Evolutionary conservation across 2,113 vertebrate genomes (phyloP).

Genomic region (Petrocephalus zakoni): DNA sequence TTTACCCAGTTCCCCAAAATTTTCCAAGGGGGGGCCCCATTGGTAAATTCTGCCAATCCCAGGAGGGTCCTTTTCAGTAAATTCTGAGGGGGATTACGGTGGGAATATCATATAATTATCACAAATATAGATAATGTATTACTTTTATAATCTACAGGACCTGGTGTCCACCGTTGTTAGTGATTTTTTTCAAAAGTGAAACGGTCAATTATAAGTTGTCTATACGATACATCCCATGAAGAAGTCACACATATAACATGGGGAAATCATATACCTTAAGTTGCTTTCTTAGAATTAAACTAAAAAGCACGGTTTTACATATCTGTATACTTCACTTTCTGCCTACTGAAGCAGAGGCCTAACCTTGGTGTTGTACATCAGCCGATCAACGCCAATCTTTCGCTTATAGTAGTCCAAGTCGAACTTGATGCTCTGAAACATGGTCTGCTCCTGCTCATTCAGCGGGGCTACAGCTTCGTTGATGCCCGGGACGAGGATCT

Average conservation of each 20-base stretch:
- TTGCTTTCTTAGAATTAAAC: background rate
- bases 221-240: background rate
- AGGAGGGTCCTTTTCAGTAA: too few species aligned
- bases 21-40: background rate
- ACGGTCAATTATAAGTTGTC: background rate
- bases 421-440: constrained; percentile 71
- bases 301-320: background rate
- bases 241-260: background rate
- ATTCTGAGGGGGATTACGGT: background rate
- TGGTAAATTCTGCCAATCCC: too few species aligned
- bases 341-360: background rate
- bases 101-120: background rate
- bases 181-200: background rate
- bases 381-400: constrained; percentile 61
- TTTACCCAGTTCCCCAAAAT: too few species aligned
- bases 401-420: constrained; percentile 66
- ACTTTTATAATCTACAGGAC: background rate
- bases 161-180: background rate
- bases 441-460: constrained; percentile 66
- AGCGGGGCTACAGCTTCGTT: constrained; percentile 66
- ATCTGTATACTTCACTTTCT: background rate
- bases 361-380: constrained; percentile 82
- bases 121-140: background rate
- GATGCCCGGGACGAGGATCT: constrained; percentile 80
- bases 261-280: background rate